Evolutionary conservation across 2,888 invertebrate genomes (phyloP).

Genomic region (Tachina lurida): DNA sequence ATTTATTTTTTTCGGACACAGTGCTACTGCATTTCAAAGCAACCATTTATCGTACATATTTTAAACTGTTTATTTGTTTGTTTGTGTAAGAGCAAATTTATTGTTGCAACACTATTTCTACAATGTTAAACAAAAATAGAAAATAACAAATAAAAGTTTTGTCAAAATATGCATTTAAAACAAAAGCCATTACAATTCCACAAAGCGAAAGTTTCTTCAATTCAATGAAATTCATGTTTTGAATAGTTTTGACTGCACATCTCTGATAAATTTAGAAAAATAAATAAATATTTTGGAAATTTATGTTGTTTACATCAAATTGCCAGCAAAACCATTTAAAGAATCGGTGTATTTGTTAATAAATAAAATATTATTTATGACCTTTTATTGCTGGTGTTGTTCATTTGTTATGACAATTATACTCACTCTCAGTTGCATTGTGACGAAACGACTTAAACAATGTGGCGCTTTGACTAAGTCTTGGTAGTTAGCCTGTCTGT

Average conservation of each 20-base stretch:
- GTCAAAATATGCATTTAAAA: conserved; percentile 4
- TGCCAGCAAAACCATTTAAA: conserved; percentile 5
- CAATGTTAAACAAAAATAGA: neutral
- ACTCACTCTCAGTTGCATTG: conserved; percentile 5
- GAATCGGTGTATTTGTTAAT: conserved; percentile 1
- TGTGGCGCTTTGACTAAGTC: neutral
- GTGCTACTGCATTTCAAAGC: conserved; percentile 21
- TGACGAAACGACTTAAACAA: neutral
- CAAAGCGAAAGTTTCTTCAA: conserved; percentile 31
- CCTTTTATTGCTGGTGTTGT: neutral
- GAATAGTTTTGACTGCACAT: conserved; percentile 30
- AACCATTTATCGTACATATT: neutral
- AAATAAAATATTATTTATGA: conserved; percentile 28
- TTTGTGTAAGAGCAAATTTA: neutral
- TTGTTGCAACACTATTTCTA: conserved; percentile 10
- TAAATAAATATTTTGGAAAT: neutral
- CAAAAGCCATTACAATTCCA: neutral
- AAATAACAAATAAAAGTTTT: conserved; percentile 25
- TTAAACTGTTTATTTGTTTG: neutral
- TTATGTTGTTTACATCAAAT: neutral
- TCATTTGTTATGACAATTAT: conserved; percentile 3
- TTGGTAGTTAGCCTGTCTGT: conserved; percentile 17
- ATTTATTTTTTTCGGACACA: neutral
- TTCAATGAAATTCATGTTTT: neutral
- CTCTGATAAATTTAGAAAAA: conserved; percentile 18